Conservation (phyloP, 64 coral and sea anemone genomes). For the Astreopora myriophthalma region DNA sequence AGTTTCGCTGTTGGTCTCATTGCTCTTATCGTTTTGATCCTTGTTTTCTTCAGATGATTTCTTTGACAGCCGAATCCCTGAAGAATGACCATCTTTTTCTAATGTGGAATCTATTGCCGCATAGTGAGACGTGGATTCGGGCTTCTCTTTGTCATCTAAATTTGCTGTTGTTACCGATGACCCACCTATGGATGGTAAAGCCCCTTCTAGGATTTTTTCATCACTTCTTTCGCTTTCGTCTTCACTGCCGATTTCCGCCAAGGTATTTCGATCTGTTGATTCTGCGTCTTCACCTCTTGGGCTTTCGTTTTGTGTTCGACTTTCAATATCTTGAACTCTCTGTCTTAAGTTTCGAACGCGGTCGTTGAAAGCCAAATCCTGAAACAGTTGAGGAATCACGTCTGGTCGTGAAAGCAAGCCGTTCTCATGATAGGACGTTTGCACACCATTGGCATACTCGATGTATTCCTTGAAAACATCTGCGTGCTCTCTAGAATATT, state of each 20-base stretch:
- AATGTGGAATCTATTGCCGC: background rate
- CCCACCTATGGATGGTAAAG: background rate
- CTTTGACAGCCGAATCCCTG: background rate
- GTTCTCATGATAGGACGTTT: background rate
- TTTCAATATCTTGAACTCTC: background rate
- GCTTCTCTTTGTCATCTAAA: background rate
- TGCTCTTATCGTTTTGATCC: background rate
- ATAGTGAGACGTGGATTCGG: background rate
- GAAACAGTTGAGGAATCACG: background rate
- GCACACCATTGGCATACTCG: background rate
- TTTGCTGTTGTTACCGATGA: background rate
- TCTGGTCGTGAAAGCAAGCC: background rate
- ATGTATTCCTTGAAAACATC: background rate
- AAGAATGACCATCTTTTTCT: background rate
- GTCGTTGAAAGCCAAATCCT: background rate
- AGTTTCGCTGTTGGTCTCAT: background rate
- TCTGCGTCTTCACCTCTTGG: background rate
- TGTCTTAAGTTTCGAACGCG: background rate
- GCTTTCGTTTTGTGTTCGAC: background rate
- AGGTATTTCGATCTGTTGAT: too few relatives aligned
- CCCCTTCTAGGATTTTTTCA: background rate
- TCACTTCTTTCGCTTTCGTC: background rate
- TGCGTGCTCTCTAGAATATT: slow-evolving; percentile 3
- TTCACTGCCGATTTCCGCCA: background rate
- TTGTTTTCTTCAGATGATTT: background rate